A percentile compares a stretch with the other conserved stretches of the same genome.
Conservation (phyloP, 2,888 invertebrate genomes). For the Drosophila mayaguana region DNA sequence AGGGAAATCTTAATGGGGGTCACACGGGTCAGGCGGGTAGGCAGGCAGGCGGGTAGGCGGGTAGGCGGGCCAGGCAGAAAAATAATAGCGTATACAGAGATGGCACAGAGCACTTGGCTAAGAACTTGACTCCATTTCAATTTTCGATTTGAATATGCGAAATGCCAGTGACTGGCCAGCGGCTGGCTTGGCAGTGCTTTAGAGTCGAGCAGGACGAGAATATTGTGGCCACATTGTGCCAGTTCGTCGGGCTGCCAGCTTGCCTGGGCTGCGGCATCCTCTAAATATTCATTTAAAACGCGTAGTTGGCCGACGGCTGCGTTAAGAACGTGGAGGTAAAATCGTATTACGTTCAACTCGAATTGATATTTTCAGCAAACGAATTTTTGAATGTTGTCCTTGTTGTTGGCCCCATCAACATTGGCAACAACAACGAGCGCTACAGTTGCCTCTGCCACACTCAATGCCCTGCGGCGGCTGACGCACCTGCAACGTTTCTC, state of each 20-base stretch:
- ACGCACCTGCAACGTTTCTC: constrained; percentile 56
- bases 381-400: constrained; percentile 53
- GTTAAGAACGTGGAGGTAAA: constrained; percentile 38
- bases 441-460: constrained; percentile 14
- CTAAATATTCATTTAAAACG: constrained; percentile 54
- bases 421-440: constrained; percentile 36
- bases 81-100: too few relatives aligned
- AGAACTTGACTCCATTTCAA: not conserved
- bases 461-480: constrained; percentile 37
- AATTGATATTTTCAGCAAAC: constrained; percentile 70
- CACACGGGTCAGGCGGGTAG: too few relatives aligned
- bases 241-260: constrained; percentile 1
- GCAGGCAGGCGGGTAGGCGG: too few relatives aligned
- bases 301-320: constrained; percentile 32
- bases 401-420: constrained; percentile 44
- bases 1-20: constrained; percentile 15
- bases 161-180: not conserved
- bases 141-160: constrained; percentile 12
- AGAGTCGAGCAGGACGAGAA: not conserved
- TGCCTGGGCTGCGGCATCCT: constrained; percentile 7
- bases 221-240: constrained; percentile 29
- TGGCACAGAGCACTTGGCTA: too few relatives aligned
- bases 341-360: constrained; percentile 67
- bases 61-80: too few relatives aligned
- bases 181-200: not conserved